Conservation (phyloP, 2,113 vertebrate genomes). For the Anguilla rostrata region DNA sequence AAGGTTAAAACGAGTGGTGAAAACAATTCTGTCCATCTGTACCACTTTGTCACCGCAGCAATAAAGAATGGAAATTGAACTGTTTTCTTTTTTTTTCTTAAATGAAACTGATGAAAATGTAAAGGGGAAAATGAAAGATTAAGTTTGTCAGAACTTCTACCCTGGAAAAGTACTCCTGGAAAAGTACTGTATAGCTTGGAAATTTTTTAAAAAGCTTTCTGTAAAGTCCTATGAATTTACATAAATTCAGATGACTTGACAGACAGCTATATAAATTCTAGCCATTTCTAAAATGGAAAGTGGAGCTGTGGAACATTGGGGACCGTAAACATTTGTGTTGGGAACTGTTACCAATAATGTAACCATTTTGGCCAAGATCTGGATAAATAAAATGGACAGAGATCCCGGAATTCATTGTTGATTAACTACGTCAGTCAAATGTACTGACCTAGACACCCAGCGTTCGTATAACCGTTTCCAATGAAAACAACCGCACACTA, state of each 20-base stretch:
- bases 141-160: not conserved
- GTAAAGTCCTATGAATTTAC: no score
- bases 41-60: constrained; percentile 50
- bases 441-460: not conserved
- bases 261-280: not conserved
- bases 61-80: constrained; percentile 63
- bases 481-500: not conserved
- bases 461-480: not conserved
- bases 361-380: not conserved
- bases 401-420: not conserved
- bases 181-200: no score
- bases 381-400: not conserved
- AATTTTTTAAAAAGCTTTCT: no score
- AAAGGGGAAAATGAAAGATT: not conserved
- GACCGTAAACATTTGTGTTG: not conserved
- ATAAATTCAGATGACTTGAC: not conserved
- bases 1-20: not conserved
- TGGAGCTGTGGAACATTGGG: not conserved
- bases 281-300: not conserved
- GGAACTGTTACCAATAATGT: not conserved
- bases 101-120: not conserved
- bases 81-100: constrained; percentile 48
- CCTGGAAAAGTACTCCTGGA: not conserved
- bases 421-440: no score
- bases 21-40: constrained; percentile 32